Conservation (phyloP, 2,888 invertebrate genomes). For the Elmis aenea region DNA sequence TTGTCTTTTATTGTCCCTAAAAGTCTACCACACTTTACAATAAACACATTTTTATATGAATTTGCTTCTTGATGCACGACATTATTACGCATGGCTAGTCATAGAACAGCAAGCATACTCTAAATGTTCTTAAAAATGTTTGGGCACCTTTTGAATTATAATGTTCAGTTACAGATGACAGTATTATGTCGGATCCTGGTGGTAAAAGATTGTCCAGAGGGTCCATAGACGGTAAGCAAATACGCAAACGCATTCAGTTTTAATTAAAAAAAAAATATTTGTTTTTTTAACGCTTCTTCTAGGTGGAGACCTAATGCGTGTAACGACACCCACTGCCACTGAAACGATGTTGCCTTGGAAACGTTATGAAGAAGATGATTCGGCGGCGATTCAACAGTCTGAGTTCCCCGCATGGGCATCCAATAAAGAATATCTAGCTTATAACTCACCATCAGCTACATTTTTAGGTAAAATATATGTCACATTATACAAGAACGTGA, state of each 20-base stretch:
- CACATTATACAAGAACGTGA: no score
- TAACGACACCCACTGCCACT: conserved; percentile 81
- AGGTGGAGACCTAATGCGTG: conserved; percentile 64
- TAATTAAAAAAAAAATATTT: no score
- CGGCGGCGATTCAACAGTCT: conserved; percentile 59
- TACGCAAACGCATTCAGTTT: no score
- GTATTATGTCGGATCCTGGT: conserved; percentile 45
- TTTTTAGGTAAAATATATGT: conserved; percentile 66
- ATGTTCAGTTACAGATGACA: conserved; percentile 48
- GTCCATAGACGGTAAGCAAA: conserved; percentile 48
- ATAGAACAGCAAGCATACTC: no score
- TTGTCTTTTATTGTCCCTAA: no score
- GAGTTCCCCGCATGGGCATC: conserved; percentile 95
- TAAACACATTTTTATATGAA: no score
- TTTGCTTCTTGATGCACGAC: no score
- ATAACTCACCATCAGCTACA: conserved; percentile 86
- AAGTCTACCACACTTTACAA: no score
- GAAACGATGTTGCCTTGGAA: conserved; percentile 93
- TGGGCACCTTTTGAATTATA: no score
- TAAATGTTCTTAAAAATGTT: no score
- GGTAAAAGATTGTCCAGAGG: conserved; percentile 46
- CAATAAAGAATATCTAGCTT: conserved; percentile 88
- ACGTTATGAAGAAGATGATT: conserved; percentile 70
- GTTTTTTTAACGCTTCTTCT: conserved; percentile 28
- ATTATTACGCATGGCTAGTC: no score